Evolutionary conservation across 1,140 invertebrate species (phyloP), one percentile per base, ranked within the genome.

Genomic region (Drosophila arawakana): DNA sequence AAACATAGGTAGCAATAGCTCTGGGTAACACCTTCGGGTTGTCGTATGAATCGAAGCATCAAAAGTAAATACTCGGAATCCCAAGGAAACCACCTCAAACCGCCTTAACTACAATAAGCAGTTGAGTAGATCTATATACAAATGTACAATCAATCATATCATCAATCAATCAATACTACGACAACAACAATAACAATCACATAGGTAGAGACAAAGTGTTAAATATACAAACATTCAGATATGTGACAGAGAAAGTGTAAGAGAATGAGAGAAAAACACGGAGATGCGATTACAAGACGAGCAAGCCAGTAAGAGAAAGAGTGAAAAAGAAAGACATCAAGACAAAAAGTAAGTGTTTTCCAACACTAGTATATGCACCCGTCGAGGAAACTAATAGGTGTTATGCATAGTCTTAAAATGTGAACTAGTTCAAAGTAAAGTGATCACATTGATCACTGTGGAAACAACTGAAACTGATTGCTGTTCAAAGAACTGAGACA

Each of bases 111-210:
- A 21, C 2, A 2, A 21, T 21, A 21, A 21, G 18, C 18, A 21
- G 18, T 21, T 21, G 18, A 21, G 18, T 21, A 18, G 18, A 2
- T 18, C 18, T 21, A 35, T 35, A 59, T 10, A 21, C 49, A 59
- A 30, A 39, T 30, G 2, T 30, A 3, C 30, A 46, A 68, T 41
- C 46, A 43, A 15, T 58, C 43, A 55, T 30, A 30, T 30, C 25
- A 39, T 55, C 49, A 55, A 47, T 57, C 15, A 46, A 57, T 58
- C 66, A 69, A 52, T 21, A 52, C 67, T 70, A 70, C 67, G 47
- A 70, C 67, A 62, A 70, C 25, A 54, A 52, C 47, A 46, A 59
- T 18, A 46, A 46, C 41, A 55, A 55, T 46, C 21, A 62, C 25
- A 9, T 34, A 43, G 21, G 46, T 44, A 71, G 30, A 52, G 37